Percentiles rank a stretch among this genome's conserved stretches.
Conservation (phyloP, 2,113 vertebrate genomes). For the Mustela lutreola region DNA sequence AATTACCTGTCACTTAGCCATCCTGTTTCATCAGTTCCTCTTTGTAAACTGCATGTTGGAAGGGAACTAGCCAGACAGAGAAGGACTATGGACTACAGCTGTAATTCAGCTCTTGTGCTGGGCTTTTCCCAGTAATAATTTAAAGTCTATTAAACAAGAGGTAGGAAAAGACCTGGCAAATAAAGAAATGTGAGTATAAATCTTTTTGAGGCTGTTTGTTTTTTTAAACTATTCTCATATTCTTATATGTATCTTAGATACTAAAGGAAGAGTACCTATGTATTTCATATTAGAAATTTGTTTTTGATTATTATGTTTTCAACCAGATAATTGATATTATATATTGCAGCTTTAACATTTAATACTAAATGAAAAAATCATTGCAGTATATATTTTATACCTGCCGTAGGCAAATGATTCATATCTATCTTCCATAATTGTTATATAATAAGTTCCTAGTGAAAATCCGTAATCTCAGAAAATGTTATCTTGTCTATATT, state of each 20-base stretch:
- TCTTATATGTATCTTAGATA: slow-evolving; percentile 33
- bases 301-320: slow-evolving; percentile 22
- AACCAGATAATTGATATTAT: background rate
- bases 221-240: background rate
- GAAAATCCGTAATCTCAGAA: slow-evolving; percentile 38
- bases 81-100: background rate
- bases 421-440: background rate
- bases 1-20: slow-evolving; percentile 74
- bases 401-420: slow-evolving; percentile 4
- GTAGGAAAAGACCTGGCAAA: slow-evolving; percentile 55
- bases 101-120: slow-evolving; percentile 36
- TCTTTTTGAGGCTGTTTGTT: slow-evolving; percentile 44
- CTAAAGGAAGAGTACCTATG: slow-evolving; percentile 19
- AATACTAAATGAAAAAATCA: slow-evolving; percentile 35
- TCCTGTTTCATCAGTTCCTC: slow-evolving; percentile 52
- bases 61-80: slow-evolving; percentile 16
- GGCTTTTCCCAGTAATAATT: slow-evolving; percentile 5
- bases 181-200: slow-evolving; percentile 68
- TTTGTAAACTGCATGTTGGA: slow-evolving; percentile 45
- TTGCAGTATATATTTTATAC: slow-evolving; percentile 15
- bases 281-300: slow-evolving; percentile 57
- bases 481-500: slow-evolving; percentile 22
- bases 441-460: background rate
- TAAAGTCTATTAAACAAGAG: slow-evolving; percentile 41
- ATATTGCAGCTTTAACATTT: background rate